Evolutionary conservation across 2,113 vertebrate species (phyloP), one percentile per base, ranked within the genome.

Genomic region (Mola mola): DNA sequence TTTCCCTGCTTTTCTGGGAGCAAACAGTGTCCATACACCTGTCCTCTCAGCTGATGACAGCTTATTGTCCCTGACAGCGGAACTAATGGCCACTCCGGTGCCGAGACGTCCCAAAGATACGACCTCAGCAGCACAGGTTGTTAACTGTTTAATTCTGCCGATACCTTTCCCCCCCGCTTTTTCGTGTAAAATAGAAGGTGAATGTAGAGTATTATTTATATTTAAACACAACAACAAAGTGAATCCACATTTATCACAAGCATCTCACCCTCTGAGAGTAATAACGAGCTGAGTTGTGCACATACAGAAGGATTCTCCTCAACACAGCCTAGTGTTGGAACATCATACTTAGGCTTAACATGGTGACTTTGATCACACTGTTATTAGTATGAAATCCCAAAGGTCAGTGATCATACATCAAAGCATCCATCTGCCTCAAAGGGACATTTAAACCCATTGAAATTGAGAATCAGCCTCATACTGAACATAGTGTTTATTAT

Each of bases 21-120:
- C 28, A 29, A 29, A 29, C n/a, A 38, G 4, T 16, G 6, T 38
- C n/a, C n/a, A 21, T 37, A 17, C 85, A 87, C 75, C 83, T 89
- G 85, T 86, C 52, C 49, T 52, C 20, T 71, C 80, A 86, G 72
- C 74, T 82, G 76, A 86, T 77, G 51, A 47, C 53, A 68, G 20
- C 29, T 79, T 79, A 72, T 78, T 74, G 68, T 80, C 53, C 22
- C 57, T 60, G 24, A 51, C 44, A 74, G 51, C 53, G 66, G 22
- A 17, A 58, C 24, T 12, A 31, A 63, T n/a, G 31, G 46, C 43
- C 47, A 9, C 47, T 59, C 47, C 2, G 55, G 73, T 75, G 80
- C 80, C 55, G 11, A 25, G 19, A 5, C 41, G 78, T 61, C 66
- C 63, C 56, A 37, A 19, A 41, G 48, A 58, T 28, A n/a, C 19